phyloP scores from a whole-genome alignment of 2,797 vertebrate genomes.

The Merluccius polli region DNA sequence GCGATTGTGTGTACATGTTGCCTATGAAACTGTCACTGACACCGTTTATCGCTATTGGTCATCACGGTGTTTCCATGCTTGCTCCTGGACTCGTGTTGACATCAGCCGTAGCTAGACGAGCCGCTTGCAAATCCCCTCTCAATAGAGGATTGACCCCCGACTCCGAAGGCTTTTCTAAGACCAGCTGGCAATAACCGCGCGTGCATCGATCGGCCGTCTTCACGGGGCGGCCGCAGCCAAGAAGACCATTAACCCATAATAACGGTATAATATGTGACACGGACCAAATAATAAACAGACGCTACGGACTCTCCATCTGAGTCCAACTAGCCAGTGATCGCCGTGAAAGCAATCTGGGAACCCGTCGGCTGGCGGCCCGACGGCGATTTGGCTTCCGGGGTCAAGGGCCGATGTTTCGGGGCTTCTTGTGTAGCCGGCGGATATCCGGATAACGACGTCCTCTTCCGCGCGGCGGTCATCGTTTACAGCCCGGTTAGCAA shows the following conservation, averaged over 20 bases:
- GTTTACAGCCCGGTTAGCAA: too few species aligned
- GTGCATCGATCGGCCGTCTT: not conserved
- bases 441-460: too few species aligned
- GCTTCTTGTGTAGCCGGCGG: too few species aligned
- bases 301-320: not conserved
- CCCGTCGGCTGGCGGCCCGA: too few species aligned
- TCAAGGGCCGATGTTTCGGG: too few species aligned
- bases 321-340: not conserved
- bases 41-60: not conserved
- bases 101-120: not conserved
- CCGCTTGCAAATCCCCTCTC: conserved; percentile 28
- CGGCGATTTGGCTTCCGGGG: too few species aligned
- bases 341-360: too few species aligned
- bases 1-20: not conserved
- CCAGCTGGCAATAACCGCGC: conserved; percentile 12
- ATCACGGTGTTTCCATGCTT: not conserved
- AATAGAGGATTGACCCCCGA: conserved; percentile 6
- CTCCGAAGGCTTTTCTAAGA: not conserved
- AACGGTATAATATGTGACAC: not conserved
- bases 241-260: not conserved
- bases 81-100: conserved; percentile 7
- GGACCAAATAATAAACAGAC: not conserved
- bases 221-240: not conserved
- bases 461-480: too few species aligned
- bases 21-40: not conserved